phyloP scores from a whole-genome alignment of 1,140 invertebrate species.

The Rhagoletis zephyria region DNA sequence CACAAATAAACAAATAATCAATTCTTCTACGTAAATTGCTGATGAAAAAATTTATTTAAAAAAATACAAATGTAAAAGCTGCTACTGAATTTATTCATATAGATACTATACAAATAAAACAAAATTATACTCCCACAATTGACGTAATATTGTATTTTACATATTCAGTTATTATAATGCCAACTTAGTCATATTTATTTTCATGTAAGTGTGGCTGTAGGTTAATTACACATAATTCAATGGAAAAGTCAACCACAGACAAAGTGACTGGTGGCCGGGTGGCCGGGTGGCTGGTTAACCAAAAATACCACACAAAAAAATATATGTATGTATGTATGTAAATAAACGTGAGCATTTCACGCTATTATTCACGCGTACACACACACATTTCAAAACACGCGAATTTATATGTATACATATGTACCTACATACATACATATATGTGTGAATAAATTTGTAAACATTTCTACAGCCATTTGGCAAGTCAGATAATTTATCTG shows the following conservation, averaged over 20 bases:
- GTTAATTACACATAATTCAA: not conserved
- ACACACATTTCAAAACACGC: not conserved
- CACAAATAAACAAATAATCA: too few species aligned
- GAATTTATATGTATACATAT: not conserved
- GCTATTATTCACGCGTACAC: not conserved
- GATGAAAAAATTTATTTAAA: not conserved
- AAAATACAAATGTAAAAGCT: not conserved
- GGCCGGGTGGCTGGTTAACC: not conserved
- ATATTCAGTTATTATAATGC: not conserved
- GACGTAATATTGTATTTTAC: not conserved
- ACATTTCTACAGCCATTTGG: not conserved
- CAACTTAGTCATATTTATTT: slow-evolving; percentile 5
- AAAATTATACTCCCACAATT: not conserved
- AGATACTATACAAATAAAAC: not conserved
- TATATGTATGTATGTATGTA: too few species aligned
- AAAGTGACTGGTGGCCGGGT: slow-evolving; percentile 3
- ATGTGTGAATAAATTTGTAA: not conserved
- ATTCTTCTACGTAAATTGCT: too few species aligned
- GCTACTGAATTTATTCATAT: not conserved
- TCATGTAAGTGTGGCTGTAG: not conserved
- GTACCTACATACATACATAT: not conserved
- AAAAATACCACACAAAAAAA: not conserved
- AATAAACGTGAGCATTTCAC: too few species aligned
- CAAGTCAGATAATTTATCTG: not conserved
- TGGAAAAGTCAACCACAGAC: slow-evolving; percentile 22